Base-by-base conservation (phyloP, 2,888 invertebrate species). In the Polydrusus cervinus region DNA sequence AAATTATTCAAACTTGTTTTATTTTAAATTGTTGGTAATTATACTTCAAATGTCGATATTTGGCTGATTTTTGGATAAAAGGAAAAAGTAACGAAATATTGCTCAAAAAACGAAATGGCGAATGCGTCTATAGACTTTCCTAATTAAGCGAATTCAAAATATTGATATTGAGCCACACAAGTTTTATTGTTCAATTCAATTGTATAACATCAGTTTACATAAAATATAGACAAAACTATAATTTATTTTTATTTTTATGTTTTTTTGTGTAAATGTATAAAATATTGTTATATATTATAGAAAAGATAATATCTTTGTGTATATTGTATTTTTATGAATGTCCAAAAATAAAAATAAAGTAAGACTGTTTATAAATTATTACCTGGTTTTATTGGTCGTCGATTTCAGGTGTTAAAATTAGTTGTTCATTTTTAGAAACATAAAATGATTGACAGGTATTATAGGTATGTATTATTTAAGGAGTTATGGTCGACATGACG, bases 311-410 rank as follows among this genome's bases (percentile, higher is more conserved):
- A 82, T 82, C 80, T 82, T 82, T 83, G 82, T 83, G 83, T 83
- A 83, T 82, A 83, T 81, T 83, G 83, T 83, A 83, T 83, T 83
- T 83, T 83, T 83, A 82, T 83, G 81, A 83, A 83, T 83, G 83
- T 83, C 83, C 83, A 83, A 83, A 82, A 83, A 82, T 82, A 83
- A 83, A 80, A 83, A 83, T 83, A 83, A 83, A 83, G 81, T 81
- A 81, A 83, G 82, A 83, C 83, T 83, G 82, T 82, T 83, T 82
- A 82, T 83, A 82, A 82, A 81, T 80, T 80, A 76, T n/a, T 61
- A 53, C 38, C 18, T 55, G 49, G 40, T 65, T 75, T 69, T 34
- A 34, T 71, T 65, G 53, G 67, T 68, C 68, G 34, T 11, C 11
- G 61, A 40, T 61, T 49, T 67, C 64, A 68, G 67, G 67, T 67